Conservation (phyloP, 37 sponge, comb jelly and placozoan species). For the Cliona cf. orientalis region DNA sequence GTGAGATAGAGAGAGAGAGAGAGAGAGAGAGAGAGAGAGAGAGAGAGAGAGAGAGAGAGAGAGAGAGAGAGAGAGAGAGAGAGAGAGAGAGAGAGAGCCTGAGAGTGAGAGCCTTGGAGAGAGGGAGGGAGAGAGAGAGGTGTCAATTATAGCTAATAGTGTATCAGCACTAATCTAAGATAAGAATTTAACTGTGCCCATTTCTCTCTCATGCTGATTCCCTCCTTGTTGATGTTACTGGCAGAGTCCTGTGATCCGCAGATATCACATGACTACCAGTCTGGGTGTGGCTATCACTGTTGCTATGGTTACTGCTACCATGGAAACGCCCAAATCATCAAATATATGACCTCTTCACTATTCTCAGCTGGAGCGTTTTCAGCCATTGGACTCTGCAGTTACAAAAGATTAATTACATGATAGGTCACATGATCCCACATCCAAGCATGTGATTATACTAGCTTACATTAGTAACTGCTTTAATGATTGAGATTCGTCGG, state of each 20-base stretch:
- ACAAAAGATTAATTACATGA: not conserved
- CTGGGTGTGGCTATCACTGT: constrained; percentile 16
- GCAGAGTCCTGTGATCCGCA: not conserved
- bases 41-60: not conserved
- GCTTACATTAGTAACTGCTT: constrained; percentile 63
- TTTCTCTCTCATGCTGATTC: constrained; percentile 65
- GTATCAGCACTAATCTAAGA: not conserved
- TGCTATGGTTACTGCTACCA: constrained; percentile 39
- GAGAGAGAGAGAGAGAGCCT: not conserved
- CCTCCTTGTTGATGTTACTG: not conserved
- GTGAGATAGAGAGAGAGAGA: not conserved
- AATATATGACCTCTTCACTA: not conserved
- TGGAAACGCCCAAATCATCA: constrained; percentile 82
- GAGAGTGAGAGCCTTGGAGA: too few species aligned
- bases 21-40: not conserved
- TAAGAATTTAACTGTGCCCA: constrained; percentile 76
- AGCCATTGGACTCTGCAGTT: constrained; percentile 19
- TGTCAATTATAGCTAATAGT: too few species aligned
- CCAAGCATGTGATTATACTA: not conserved
- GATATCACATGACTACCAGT: constrained; percentile 4
- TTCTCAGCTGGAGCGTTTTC: not conserved
- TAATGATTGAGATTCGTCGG: constrained; percentile 79
- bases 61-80: not conserved
- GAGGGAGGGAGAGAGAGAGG: too few species aligned
- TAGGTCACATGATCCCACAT: not conserved